These are phyloP conservation scores for Polydrusus tereticollis DNA, from an alignment of 2,888 invertebrate genomes.

Conservation along the genomic window DNA sequence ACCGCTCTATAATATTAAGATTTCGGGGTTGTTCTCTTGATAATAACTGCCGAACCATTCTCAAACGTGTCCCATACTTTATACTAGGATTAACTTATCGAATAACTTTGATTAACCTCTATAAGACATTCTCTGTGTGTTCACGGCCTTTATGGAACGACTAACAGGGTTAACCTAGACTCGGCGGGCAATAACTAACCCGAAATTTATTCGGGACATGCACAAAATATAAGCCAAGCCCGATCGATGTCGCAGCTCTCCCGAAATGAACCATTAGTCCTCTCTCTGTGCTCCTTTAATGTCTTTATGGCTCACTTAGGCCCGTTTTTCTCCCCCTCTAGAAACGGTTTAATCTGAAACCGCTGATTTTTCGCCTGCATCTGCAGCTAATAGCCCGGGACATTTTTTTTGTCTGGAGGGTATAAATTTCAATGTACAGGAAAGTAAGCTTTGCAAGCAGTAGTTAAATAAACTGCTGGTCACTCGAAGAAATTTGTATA, in stretches of 20 bases:
- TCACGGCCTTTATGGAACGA: constrained; percentile 24
- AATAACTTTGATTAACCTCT: constrained; percentile 4
- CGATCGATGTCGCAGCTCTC: constrained; percentile 36
- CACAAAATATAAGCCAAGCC: constrained; percentile 48
- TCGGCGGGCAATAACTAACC: constrained; percentile 45
- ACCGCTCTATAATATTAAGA: too few species aligned
- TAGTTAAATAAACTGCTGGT: too few species aligned
- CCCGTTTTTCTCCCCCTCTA: constrained; percentile 24
- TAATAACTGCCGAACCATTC: background rate
- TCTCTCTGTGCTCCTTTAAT: constrained; percentile 45
- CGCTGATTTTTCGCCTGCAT: constrained; percentile 47
- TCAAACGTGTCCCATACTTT: background rate
- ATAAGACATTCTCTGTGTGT: constrained; percentile 14
- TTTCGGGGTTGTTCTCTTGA: too few species aligned
- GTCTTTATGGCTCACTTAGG: constrained; percentile 43
- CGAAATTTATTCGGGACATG: constrained; percentile 49
- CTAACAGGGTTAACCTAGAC: constrained; percentile 31
- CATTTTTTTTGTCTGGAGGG: background rate
- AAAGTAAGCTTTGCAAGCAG: constrained; percentile 2
- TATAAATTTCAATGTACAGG: background rate
- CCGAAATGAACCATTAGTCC: constrained; percentile 24
- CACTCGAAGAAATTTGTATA: too few species aligned
- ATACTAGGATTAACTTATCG: background rate
- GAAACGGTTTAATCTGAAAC: constrained; percentile 27
- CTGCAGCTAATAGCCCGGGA: constrained; percentile 42